Conservation (phyloP, 1,140 invertebrate species). For the Tachypleus tridentatus region DNA sequence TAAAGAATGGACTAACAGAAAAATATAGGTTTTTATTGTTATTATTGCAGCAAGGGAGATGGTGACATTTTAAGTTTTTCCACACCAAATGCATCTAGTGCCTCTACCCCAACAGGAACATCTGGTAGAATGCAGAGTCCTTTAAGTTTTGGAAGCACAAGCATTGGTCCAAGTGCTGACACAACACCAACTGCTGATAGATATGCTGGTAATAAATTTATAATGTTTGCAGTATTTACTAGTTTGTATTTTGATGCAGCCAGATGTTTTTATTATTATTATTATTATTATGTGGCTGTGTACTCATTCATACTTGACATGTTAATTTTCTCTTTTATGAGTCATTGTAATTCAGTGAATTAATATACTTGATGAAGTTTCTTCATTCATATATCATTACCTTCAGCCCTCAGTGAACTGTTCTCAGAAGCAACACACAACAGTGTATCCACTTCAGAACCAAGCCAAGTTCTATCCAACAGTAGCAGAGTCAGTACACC, state of each 20-base stretch:
- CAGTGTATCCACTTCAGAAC: no score
- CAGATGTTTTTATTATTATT: no score
- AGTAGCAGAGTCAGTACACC: constrained; percentile 37
- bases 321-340: no score
- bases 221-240: background rate
- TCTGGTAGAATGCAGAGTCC: constrained; percentile 25
- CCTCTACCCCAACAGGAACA: constrained; percentile 68
- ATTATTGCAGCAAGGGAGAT: constrained; percentile 47
- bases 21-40: background rate
- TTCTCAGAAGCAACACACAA: no score
- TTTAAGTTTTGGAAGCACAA: constrained; percentile 8
- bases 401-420: no score
- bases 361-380: no score
- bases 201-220: constrained; percentile 1
- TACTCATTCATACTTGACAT: no score
- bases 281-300: no score
- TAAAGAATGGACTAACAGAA: no score
- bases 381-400: no score
- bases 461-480: background rate
- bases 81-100: constrained; percentile 61
- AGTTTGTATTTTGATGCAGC: no score
- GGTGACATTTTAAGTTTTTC: constrained; percentile 64
- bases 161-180: constrained; percentile 2
- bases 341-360: no score
- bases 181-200: constrained; percentile 25